Evolutionary conservation across 2,113 vertebrate genomes (phyloP), one percentile per base, ranked within the genome.

Genomic region (Thunnus maccoyii): DNA sequence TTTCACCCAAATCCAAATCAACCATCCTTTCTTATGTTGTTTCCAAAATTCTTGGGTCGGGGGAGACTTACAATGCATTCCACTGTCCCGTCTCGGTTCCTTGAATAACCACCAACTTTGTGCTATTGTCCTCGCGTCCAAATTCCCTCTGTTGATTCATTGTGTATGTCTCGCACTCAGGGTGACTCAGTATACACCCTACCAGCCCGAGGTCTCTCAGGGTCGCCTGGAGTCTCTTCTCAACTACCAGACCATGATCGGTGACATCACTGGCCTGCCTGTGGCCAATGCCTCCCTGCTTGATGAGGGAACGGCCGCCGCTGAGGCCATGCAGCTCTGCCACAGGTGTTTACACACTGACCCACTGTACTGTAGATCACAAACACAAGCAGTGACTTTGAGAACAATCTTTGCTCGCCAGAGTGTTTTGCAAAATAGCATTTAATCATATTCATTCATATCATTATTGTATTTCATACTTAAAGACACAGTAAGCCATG

Each of bases 191-290:
- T 99, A 99, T 85, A 99, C 98, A 0, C 98, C 98, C 3, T 99
- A 99, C 90, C 98, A 99, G 89, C 97, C 98, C 0, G 98, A 99
- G 87, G 97, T 99, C 2, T 95, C 98, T 17, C 98, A 99, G 88
- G 98, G 98, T 18, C 96, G 98, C 70, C 91, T 99, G 90, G 98
- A 99, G 91, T 98, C 97, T 56, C 94, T 99, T 48, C 95, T 99
- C 1, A 99, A 99, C 91, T 99, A 97, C 80, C 98, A 99, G 93
- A 99, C 98, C 10, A 98, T 99, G 97, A 97, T 99, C 75, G 98
- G 98, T 64, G 98, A 99, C 88, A 94, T 99, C 86, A 99, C 98
- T 3, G 97, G 97, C 56, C 93, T 99, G 96, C 96, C 97, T 36
- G 95, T 97, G 63, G 96, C 98, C 70, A 99, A 99, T 0, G 98